Conservation (phyloP, 2,888 invertebrate genomes). For the Scaeva pyrastri region DNA sequence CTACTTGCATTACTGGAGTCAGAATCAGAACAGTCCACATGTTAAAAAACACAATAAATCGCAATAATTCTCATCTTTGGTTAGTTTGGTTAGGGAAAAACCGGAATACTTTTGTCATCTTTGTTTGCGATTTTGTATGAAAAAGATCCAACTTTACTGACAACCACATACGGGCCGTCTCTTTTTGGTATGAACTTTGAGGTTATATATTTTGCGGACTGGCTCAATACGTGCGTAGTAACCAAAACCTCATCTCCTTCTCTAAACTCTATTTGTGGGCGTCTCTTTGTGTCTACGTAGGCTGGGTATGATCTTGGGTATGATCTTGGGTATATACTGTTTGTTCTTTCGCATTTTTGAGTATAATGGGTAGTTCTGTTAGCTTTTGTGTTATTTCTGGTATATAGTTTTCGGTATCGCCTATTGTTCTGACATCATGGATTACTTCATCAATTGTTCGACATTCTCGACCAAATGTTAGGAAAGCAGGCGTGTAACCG, state of each 20-base stretch:
- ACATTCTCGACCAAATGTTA: neutral
- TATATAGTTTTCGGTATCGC: neutral
- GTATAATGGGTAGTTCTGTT: neutral
- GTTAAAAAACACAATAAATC: too few species aligned
- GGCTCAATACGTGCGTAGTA: neutral
- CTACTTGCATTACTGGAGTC: too few species aligned
- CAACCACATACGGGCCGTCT: slow-evolving; percentile 8
- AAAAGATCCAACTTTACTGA: neutral
- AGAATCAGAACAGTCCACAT: too few species aligned
- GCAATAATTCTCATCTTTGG: neutral
- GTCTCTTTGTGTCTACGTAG: slow-evolving; percentile 3
- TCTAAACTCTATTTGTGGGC: slow-evolving; percentile 2
- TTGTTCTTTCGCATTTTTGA: neutral
- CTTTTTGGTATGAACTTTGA: neutral
- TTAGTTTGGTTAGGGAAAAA: slow-evolving; percentile 1
- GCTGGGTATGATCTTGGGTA: too few species aligned
- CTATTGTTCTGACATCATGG: neutral
- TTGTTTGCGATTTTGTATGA: slow-evolving; percentile 13
- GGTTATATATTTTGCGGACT: neutral
- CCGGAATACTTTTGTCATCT: neutral
- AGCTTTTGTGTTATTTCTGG: neutral
- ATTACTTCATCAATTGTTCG: neutral
- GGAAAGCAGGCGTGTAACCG: neutral
- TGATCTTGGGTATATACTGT: neutral
- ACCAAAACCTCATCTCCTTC: neutral